Evolutionary conservation across 2,888 invertebrate species (phyloP).

Genomic region (Hipparchia sbordonii): DNA sequence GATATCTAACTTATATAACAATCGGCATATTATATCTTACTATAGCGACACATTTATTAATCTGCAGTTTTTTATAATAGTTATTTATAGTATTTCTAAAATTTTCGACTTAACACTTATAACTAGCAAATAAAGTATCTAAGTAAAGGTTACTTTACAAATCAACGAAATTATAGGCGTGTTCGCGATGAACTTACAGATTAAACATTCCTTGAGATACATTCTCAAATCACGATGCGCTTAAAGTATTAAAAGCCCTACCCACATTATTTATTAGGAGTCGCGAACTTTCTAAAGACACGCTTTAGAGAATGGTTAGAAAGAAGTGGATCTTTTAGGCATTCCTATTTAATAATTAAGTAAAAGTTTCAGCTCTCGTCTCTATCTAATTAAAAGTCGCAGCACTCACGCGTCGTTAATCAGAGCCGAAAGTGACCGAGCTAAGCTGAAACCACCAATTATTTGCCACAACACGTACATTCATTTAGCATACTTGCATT

Average conservation of each 20-base stretch:
- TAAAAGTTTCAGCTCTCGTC: slow-evolving; percentile 71
- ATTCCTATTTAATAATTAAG: slow-evolving; percentile 70
- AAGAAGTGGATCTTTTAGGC: slow-evolving; percentile 48
- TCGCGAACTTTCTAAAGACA: slow-evolving; percentile 32
- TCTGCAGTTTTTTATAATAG: too few species aligned
- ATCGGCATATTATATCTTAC: too few species aligned
- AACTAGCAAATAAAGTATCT: too few species aligned
- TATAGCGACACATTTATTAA: too few species aligned
- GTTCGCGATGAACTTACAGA: slow-evolving; percentile 3
- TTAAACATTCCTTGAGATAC: slow-evolving; percentile 1
- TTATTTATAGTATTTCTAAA: too few species aligned
- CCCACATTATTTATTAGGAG: slow-evolving; percentile 15
- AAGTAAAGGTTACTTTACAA: too few species aligned
- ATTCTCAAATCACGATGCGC: neutral
- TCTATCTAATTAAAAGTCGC: slow-evolving; percentile 69
- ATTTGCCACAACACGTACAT: slow-evolving; percentile 16
- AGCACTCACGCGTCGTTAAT: slow-evolving; percentile 52
- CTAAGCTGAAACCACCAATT: slow-evolving; percentile 41
- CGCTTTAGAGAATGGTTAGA: slow-evolving; percentile 11
- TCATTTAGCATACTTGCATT: neutral
- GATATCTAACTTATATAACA: too few species aligned
- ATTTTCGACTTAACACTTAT: too few species aligned
- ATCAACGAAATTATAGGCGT: neutral
- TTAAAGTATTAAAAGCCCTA: slow-evolving; percentile 11
- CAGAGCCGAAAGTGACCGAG: slow-evolving; percentile 66